These are phyloP conservation scores for Diuraphis noxia DNA, from an alignment of 1,140 invertebrate genomes.

Conservation along the genomic window DNA sequence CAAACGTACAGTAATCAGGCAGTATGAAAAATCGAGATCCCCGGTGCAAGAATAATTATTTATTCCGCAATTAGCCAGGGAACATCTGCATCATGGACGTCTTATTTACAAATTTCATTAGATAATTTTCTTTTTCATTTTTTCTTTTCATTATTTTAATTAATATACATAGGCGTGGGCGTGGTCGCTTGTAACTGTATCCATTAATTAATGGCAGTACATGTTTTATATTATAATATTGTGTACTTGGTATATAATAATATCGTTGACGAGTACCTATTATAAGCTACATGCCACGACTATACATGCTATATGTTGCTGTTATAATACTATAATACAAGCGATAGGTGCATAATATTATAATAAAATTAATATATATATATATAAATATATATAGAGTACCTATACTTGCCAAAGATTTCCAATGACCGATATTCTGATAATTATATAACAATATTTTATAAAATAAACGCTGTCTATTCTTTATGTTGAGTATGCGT, in stretches of 20 bases:
- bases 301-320: not conserved
- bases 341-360: not conserved
- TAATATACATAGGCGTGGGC: conserved; percentile 1
- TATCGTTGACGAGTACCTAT: not conserved
- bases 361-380: too few species aligned
- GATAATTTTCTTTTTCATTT: conserved; percentile 4
- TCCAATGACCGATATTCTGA: not conserved
- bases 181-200: conserved; percentile 14
- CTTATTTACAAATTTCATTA: conserved; percentile 41
- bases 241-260: not conserved
- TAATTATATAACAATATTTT: conserved; percentile 12
- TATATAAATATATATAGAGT: too few species aligned
- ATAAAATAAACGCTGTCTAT: not conserved
- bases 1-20: not conserved
- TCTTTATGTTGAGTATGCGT: not conserved
- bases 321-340: not conserved
- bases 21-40: not conserved
- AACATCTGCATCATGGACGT: not conserved
- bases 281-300: not conserved
- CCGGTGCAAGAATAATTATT: conserved; percentile 31
- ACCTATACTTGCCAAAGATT: not conserved
- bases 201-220: not conserved
- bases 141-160: not conserved
- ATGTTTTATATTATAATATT: not conserved
- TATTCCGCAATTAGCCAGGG: conserved; percentile 23